A percentile compares a stretch with the other conserved stretches of the same genome.
Evolutionary conservation across 2,797 vertebrate species (phyloP).

Genomic region (Borostomias antarcticus): DNA sequence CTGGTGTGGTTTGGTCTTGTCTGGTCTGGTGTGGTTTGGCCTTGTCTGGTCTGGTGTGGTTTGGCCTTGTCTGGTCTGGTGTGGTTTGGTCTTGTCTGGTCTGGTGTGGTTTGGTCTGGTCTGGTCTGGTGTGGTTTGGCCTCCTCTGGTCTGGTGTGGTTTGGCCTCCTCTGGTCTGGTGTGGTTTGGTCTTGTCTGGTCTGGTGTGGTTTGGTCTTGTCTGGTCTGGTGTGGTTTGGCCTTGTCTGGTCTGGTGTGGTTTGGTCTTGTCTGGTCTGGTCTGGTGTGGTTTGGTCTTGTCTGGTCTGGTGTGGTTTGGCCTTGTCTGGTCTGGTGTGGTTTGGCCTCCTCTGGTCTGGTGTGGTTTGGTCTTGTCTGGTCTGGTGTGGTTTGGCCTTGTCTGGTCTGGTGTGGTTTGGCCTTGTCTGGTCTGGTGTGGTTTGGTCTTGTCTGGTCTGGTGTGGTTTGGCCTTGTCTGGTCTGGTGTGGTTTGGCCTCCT

Average conservation of each 20-base stretch:
- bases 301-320: constrained; percentile 19
- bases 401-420: not conserved
- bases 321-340: constrained; percentile 37
- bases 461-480: constrained; percentile 18
- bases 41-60: not conserved
- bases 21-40: constrained; percentile 46
- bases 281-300: constrained; percentile 15
- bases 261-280: constrained; percentile 37
- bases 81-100: constrained; percentile 26
- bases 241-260: not conserved
- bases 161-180: constrained; percentile 36
- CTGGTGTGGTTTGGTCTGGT: not conserved
- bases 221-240: constrained; percentile 44
- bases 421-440: constrained; percentile 37
- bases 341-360: not conserved
- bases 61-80: constrained; percentile 35
- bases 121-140: constrained; percentile 45
- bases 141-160: not conserved
- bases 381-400: too few species aligned
- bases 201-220: constrained; percentile 19
- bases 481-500: constrained; percentile 36
- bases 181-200: constrained; percentile 21
- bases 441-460: constrained; percentile 21
- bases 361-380: constrained; percentile 35
- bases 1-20: constrained; percentile 19